Evolutionary conservation across 2,797 vertebrate genomes (phyloP).

Genomic region (Oceanodroma leucorhoa): DNA sequence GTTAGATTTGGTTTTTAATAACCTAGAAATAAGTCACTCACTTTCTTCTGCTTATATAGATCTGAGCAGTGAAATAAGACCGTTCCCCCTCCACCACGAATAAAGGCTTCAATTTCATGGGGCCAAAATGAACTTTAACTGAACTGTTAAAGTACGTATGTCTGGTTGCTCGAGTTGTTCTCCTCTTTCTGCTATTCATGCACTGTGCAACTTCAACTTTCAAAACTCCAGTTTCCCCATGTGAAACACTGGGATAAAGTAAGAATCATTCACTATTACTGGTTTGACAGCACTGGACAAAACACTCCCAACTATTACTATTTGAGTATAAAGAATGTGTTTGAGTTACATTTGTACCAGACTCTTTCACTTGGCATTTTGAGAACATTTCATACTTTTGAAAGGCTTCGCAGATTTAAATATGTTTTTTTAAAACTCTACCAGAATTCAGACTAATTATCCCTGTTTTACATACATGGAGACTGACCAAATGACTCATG

Average conservation of each 20-base stretch:
- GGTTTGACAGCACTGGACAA: background rate
- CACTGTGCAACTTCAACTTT: background rate
- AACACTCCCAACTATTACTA: background rate
- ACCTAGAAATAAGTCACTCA: background rate
- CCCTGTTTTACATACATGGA: background rate
- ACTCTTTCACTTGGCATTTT: background rate
- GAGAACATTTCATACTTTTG: background rate
- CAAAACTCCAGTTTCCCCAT: background rate
- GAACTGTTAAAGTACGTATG: background rate
- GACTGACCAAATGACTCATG: background rate
- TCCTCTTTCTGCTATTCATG: background rate
- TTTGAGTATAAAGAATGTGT: background rate
- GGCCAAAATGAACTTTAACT: background rate
- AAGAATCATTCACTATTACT: background rate
- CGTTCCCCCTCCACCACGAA: background rate
- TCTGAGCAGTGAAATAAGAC: background rate
- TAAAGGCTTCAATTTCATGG: background rate
- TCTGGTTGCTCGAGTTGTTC: background rate
- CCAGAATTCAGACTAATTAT: background rate
- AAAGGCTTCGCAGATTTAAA: background rate
- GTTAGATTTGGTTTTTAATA: background rate
- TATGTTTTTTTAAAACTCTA: background rate
- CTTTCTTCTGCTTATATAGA: background rate
- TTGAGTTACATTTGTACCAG: background rate
- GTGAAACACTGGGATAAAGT: background rate